Evolutionary conservation across 2,797 vertebrate genomes (phyloP).

Genomic region (Rhinatrema bivittatum): DNA sequence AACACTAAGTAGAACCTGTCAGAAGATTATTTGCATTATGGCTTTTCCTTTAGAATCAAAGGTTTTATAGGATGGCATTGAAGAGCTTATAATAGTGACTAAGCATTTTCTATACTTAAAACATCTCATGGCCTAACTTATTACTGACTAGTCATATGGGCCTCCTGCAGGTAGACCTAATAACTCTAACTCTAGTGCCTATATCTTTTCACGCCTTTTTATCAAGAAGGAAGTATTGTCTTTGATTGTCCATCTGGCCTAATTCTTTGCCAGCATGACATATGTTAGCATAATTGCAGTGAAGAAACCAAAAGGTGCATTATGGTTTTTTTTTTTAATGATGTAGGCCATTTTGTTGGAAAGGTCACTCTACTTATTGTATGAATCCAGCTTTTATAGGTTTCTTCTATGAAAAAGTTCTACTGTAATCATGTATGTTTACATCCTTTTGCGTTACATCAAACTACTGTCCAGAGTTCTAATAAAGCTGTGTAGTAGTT

Average conservation of each 20-base stretch:
- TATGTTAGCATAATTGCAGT: constrained; percentile 72
- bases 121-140: constrained; percentile 40
- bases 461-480: constrained; percentile 15
- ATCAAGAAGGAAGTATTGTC: constrained; percentile 59
- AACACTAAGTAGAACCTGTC: constrained; percentile 73
- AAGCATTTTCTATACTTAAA: constrained; percentile 49
- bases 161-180: constrained; percentile 56
- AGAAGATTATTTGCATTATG: constrained; percentile 52
- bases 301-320: constrained; percentile 57
- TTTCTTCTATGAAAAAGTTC: constrained; percentile 27
- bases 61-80: constrained; percentile 47
- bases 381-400: constrained; percentile 38
- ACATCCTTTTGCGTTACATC: constrained; percentile 30
- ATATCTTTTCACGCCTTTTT: constrained; percentile 60
- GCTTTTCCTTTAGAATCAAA: constrained; percentile 52
- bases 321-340: constrained; percentile 39
- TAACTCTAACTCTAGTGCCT: constrained; percentile 48
- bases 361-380: constrained; percentile 41
- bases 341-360: constrained; percentile 51
- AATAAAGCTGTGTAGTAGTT: constrained; percentile 22
- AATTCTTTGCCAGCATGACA: constrained; percentile 62
- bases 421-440: constrained; percentile 23
- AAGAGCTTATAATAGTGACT: constrained; percentile 48
- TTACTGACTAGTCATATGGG: constrained; percentile 40
- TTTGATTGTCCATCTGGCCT: constrained; percentile 66